Base-by-base conservation (phyloP, 2,797 vertebrate genomes). In the Myotis pilosus region DNA sequence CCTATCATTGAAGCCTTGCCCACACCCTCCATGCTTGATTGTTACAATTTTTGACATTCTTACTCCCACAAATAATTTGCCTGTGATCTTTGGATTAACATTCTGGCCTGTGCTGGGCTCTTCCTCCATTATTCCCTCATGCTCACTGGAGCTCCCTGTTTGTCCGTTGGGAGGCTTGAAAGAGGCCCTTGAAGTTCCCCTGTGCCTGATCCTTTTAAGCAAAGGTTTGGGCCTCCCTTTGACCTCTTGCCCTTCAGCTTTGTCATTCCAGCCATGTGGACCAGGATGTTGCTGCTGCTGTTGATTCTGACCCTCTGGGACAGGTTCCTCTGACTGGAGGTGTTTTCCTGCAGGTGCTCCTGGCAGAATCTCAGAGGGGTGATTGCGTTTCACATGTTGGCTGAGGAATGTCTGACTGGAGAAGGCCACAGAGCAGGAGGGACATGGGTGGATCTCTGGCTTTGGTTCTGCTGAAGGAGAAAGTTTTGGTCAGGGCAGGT, bases 371-470 rank as follows among this genome's bases (percentile, higher is more conserved):
- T 88, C 76, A 74, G 81, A 76, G 8, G 88, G 75, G 74, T 97
- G 97, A 41, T 23, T 92, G 84, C 16, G 2, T 60, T 88, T 5
- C 36, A 96, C 41, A 23, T 98, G 96, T 19, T 49, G 96, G 38
- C n/a, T 86, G 83, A 98, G 95, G 92, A 96, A 97, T 49, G 93
- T 80, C 76, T 95, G 92, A 81, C 64, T 95, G 72, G 91, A 94
- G 94, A 97, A 97, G 44, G 92, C 95, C 81, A 96, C 38, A 11
- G 86, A 72, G 78, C 95, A 97, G 20, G 62, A 89, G 81, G 86
- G 55, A 60, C 97, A 97, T 3, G 60, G 87, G 62, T 96, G 44
- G 33, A 90, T 89, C 36, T 89, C 68, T 68, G 55, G 78, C 41
- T 78, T 84, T 85, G 76, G 30, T 38, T 91, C 71, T 95, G 88